Evolutionary conservation across 2,113 vertebrate genomes (phyloP).

Genomic region (Brienomyrus brachyistius): DNA sequence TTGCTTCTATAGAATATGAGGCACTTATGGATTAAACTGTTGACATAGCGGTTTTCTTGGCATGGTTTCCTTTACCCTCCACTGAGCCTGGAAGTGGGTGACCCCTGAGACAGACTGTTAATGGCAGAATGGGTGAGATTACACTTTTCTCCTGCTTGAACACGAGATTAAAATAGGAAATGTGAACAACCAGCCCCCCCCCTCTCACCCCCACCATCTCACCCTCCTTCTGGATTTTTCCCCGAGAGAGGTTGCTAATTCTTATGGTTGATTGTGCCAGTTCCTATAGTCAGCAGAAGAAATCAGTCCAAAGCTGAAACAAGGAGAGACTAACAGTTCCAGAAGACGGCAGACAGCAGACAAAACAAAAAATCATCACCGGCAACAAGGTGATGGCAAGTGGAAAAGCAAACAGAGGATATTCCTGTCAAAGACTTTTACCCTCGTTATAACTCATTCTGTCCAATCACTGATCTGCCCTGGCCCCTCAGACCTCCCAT

Average conservation of each 20-base stretch:
- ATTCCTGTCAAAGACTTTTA: constrained; percentile 24
- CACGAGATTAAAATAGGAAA: background rate
- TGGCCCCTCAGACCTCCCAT: constrained; percentile 11
- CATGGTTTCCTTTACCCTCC: background rate
- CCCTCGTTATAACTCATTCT: constrained; percentile 24
- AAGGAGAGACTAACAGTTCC: background rate
- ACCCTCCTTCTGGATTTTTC: background rate
- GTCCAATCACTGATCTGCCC: constrained; percentile 33
- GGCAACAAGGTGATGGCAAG: constrained; percentile 30
- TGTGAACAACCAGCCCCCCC: background rate
- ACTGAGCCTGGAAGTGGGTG: background rate
- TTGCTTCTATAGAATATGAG: background rate
- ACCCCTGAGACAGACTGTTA: background rate
- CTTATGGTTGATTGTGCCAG: background rate
- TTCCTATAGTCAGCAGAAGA: background rate
- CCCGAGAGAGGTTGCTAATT: background rate
- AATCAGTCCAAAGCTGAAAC: background rate
- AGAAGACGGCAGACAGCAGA: constrained; percentile 13
- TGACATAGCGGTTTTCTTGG: background rate
- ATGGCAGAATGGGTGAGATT: background rate
- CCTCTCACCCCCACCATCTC: background rate
- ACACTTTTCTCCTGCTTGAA: background rate
- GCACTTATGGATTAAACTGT: background rate
- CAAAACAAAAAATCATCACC: background rate
- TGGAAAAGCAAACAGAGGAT: constrained; percentile 22